Percentiles rank a stretch among this genome's conserved stretches.
These are phyloP conservation scores for Ceratotherium simum DNA, from an alignment of 2,113 vertebrate species.

Conservation along the genomic window DNA sequence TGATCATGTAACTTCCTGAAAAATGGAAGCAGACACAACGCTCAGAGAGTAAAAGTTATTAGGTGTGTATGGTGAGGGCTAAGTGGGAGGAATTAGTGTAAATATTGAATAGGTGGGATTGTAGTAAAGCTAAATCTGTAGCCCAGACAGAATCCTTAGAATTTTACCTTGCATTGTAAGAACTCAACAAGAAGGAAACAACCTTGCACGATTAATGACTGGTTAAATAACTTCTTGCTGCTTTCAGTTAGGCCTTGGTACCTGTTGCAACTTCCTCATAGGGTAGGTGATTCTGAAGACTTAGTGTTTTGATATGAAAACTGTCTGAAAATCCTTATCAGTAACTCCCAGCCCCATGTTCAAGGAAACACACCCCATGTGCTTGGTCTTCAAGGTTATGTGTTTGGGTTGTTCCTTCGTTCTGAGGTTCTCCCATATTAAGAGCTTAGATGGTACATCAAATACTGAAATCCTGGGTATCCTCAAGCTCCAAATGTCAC, in stretches of 20 bases:
- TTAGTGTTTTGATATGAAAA: slow-evolving; percentile 6
- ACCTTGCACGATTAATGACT: neutral
- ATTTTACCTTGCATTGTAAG: neutral
- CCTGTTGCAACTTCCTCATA: neutral
- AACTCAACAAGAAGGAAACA: slow-evolving; percentile 14
- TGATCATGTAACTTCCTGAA: neutral
- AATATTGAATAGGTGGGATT: neutral
- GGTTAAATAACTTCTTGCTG: neutral
- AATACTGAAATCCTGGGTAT: neutral
- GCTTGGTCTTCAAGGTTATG: neutral
- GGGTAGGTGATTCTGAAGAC: neutral
- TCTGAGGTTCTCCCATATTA: neutral
- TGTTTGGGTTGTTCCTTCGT: neutral
- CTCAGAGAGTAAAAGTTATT: neutral
- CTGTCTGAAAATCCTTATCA: neutral
- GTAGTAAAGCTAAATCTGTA: neutral
- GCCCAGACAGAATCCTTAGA: neutral
- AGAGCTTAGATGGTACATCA: neutral
- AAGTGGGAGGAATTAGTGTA: neutral
- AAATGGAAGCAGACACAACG: neutral
- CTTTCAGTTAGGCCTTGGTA: neutral
- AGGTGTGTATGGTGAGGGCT: neutral
- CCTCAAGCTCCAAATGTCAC: neutral
- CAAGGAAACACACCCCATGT: neutral
- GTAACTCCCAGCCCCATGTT: neutral